Evolutionary conservation across 1,140 invertebrate species (phyloP).

Genomic region (Riptortus pedestris): DNA sequence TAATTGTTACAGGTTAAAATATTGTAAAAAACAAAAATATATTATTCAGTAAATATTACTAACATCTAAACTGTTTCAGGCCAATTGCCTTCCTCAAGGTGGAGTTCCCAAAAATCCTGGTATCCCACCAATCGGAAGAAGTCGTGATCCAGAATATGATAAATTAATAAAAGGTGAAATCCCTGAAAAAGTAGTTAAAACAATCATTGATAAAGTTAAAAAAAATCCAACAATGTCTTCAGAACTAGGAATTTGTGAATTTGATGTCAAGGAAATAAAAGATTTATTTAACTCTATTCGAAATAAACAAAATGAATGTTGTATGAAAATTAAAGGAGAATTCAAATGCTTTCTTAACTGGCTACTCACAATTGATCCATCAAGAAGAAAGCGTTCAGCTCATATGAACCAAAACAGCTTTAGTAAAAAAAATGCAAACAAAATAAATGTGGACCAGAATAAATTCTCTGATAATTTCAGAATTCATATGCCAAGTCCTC

Average conservation of each 20-base stretch:
- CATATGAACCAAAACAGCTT: neutral
- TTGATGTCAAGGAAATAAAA: neutral
- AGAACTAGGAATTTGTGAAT: neutral
- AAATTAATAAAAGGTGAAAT: neutral
- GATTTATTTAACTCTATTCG: neutral
- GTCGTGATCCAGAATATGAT: neutral
- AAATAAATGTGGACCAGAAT: neutral
- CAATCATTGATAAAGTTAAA: neutral
- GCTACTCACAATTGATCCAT: neutral
- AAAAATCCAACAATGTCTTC: neutral
- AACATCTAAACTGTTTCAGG: no score
- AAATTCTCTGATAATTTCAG: neutral
- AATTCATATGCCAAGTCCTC: neutral
- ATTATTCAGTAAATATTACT: no score
- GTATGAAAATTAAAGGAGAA: neutral
- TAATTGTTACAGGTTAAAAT: no score
- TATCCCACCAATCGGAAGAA: neutral
- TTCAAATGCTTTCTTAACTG: neutral
- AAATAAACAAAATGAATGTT: neutral
- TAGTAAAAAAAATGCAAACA: no score
- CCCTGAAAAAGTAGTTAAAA: neutral
- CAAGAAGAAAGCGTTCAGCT: neutral
- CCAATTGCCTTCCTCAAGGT: neutral
- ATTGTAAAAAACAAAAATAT: no score
- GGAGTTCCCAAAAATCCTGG: neutral